phyloP scores from a whole-genome alignment of 2,113 vertebrate genomes.

The Cyprinus carpio region DNA sequence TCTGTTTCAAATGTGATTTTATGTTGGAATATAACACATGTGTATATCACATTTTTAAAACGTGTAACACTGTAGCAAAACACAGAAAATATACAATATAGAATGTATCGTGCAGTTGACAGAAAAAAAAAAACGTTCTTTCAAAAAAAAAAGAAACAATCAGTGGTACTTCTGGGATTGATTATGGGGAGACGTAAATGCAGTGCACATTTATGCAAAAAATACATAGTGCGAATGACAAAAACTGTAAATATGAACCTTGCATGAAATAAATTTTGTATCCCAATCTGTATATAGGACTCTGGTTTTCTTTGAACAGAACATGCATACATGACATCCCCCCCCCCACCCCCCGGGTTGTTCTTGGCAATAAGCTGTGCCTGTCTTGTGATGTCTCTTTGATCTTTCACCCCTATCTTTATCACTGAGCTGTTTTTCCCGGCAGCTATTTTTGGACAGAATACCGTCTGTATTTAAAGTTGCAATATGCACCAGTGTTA shows the following conservation, averaged over 20 bases:
- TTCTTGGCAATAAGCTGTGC: slow-evolving; percentile 54
- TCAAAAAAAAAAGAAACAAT: background rate
- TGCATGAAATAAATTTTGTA: slow-evolving; percentile 99
- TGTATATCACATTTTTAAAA: slow-evolving; percentile 39
- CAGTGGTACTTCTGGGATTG: slow-evolving; percentile 82
- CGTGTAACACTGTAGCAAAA: slow-evolving; percentile 47
- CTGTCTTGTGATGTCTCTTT: slow-evolving; percentile 51
- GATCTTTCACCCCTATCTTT: slow-evolving; percentile 53
- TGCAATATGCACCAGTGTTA: slow-evolving; percentile 14
- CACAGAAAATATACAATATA: slow-evolving; percentile 65
- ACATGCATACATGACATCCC: slow-evolving; percentile 69
- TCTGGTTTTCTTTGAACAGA: slow-evolving; percentile 76
- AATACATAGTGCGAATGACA: slow-evolving; percentile 74
- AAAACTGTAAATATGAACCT: slow-evolving; percentile 81
- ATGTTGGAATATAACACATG: background rate
- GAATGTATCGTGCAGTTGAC: slow-evolving; percentile 76
- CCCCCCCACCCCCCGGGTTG: no score
- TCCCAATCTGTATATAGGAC: slow-evolving; percentile 76
- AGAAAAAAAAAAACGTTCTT: background rate
- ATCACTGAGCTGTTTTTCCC: background rate
- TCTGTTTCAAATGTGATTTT: slow-evolving; percentile 58
- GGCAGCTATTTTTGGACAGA: background rate
- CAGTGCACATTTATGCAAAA: slow-evolving; percentile 99
- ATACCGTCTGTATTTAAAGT: background rate
- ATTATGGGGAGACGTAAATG: slow-evolving; percentile 90